These are phyloP conservation scores for Tipula unca DNA, from an alignment of 2,888 invertebrate species.

Conservation along the genomic window DNA sequence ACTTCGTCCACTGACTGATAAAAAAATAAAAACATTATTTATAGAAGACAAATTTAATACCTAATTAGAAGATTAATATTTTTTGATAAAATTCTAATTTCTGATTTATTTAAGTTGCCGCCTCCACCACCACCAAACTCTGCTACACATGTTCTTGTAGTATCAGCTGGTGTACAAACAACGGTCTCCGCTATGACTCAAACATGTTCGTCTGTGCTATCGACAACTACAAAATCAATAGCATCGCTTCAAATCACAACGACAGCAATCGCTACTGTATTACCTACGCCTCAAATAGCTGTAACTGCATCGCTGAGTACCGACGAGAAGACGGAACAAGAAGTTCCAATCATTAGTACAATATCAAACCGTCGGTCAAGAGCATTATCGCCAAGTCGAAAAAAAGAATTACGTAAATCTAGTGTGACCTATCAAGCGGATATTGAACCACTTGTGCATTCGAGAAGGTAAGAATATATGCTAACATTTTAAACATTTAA, in stretches of 20 bases:
- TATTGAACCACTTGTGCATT: slow-evolving; percentile 25
- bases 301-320: slow-evolving; percentile 48
- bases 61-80: not conserved
- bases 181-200: slow-evolving; percentile 24
- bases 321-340: slow-evolving; percentile 31
- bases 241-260: slow-evolving; percentile 9
- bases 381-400: slow-evolving; percentile 43
- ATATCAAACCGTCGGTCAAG: slow-evolving; percentile 33
- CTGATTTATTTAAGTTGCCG: not conserved
- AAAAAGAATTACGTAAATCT: slow-evolving; percentile 31
- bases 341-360: slow-evolving; percentile 35
- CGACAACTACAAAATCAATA: slow-evolving; percentile 1
- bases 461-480: slow-evolving; percentile 23
- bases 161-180: slow-evolving; percentile 18
- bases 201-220: slow-evolving; percentile 20
- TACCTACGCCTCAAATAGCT: slow-evolving; percentile 46
- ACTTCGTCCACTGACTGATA: too few species aligned
- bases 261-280: not conserved
- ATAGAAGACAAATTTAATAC: not conserved
- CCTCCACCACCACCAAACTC: slow-evolving; percentile 23
- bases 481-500: not conserved
- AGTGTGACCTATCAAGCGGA: not conserved
- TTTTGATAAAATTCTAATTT: not conserved
- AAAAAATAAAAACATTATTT: not conserved
- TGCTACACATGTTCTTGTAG: not conserved